Conservation (phyloP, 2,888 invertebrate genomes). For the Pyrgus malvae region DNA sequence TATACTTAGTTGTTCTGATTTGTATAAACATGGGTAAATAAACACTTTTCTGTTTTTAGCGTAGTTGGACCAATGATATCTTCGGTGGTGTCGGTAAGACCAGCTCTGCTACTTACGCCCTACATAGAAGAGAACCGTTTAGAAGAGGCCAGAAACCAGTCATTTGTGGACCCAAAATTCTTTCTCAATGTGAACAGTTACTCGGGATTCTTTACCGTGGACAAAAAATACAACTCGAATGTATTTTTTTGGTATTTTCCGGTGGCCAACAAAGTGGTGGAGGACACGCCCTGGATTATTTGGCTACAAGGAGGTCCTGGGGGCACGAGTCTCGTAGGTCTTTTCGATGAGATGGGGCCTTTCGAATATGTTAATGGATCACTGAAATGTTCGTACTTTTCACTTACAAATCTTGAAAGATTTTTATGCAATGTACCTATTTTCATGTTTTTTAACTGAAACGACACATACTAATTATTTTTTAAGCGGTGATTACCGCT, state of each 20-base stretch:
- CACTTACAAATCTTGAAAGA: background rate
- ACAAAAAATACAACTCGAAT: constrained; percentile 87
- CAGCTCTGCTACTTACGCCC: constrained; percentile 50
- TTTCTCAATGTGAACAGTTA: constrained; percentile 73
- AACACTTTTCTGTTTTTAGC: too few species aligned
- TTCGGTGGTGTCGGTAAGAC: background rate
- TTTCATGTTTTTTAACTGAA: background rate
- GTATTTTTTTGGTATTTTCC: constrained; percentile 94
- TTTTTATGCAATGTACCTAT: too few species aligned
- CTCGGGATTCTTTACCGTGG: constrained; percentile 85
- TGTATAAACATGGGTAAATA: too few species aligned
- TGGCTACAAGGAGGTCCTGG: constrained; percentile 97
- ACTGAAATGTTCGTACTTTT: constrained; percentile 34
- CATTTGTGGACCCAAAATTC: constrained; percentile 48
- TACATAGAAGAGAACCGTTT: constrained; percentile 58
- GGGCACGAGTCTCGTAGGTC: constrained; percentile 82
- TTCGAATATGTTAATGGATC: constrained; percentile 40
- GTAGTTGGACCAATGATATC: background rate
- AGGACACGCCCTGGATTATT: constrained; percentile 85
- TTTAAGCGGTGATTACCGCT: too few species aligned
- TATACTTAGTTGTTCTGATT: too few species aligned
- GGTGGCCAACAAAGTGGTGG: constrained; percentile 56
- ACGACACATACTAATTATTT: too few species aligned
- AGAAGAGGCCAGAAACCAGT: constrained; percentile 59
- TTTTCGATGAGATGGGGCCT: constrained; percentile 73